Evolutionary conservation across 2,888 invertebrate genomes (phyloP), one percentile per base, ranked within the genome.

Genomic region (Deilephila elpenor): DNA sequence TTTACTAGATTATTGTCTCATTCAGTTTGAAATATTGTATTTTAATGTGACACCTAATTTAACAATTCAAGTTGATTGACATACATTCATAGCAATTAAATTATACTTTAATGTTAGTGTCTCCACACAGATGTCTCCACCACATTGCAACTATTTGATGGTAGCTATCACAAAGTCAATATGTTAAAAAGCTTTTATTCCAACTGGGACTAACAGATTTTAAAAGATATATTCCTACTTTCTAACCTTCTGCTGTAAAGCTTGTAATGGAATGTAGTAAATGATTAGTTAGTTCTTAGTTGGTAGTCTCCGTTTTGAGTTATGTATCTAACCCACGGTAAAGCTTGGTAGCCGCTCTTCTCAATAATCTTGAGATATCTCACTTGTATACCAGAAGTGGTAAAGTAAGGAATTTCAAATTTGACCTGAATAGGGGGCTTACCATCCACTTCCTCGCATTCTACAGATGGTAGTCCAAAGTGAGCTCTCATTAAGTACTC

Each of bases 251-350:
- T 71, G 70, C 56, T 82, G 51, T 51, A 71, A 29, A 59, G 37
- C 62, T 67, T 53, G 20, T 25, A 73, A 86, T 75, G 87, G 87
- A 87, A 88, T 86, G 84, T 82, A 77, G 74, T 78, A 74, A 77
- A 74, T 76, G 71, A 75, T 85, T 95, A 98, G 93, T 98, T 98
- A 80, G 98, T 99, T 91, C 99, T 96, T 79, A 99, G 95, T 89
- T 99, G 99, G 90, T 99, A 99, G 91, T 99, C 99, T 72, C 99
- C 99, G 90, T 99, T 99, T 90, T 99, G 99, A 60, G 99, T 99
- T 79, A 99, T 99, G 89, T 99, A 99, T n/a, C 99, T 95, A 6
- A 99, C 99, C 99, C 99, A 99, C 0, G 99, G 99, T 77, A 99
- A 90, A 0, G 99, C 99, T 92, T 99, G 99, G 90, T 99, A 99